phyloP scores from a whole-genome alignment of 2,888 invertebrate species.

The Idaea aversata region DNA sequence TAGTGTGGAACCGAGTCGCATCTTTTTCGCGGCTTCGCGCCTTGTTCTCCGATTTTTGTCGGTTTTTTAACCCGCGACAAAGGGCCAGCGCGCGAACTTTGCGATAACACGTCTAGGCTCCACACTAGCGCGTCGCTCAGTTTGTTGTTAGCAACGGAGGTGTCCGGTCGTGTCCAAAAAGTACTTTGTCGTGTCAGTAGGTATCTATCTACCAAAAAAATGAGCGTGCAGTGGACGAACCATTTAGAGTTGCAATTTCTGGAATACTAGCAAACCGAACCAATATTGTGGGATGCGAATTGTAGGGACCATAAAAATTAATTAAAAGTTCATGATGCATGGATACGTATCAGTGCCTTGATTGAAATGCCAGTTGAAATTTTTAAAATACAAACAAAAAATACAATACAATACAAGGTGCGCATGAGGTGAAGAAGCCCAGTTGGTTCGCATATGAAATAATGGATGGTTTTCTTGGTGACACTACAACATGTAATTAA shows the following conservation, averaged over 20 bases:
- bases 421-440: conserved; percentile 6
- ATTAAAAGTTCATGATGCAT: conserved; percentile 19
- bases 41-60: neutral
- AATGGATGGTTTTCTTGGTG: conserved; percentile 7
- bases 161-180: neutral
- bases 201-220: neutral
- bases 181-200: neutral
- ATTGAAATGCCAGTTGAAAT: conserved; percentile 15
- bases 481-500: conserved; percentile 9
- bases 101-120: neutral
- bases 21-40: neutral
- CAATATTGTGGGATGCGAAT: conserved; percentile 16
- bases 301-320: conserved; percentile 16
- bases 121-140: neutral
- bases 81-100: neutral
- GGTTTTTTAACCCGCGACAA: neutral
- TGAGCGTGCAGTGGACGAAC: conserved; percentile 11
- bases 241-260: conserved; percentile 10
- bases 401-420: conserved; percentile 5
- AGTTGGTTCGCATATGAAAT: conserved; percentile 6
- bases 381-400: too few relatives aligned
- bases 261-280: conserved; percentile 16
- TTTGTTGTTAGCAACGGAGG: neutral
- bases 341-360: conserved; percentile 17
- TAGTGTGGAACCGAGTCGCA: neutral